These are phyloP conservation scores for Diarsia rubi DNA, from an alignment of 2,888 invertebrate genomes.

Conservation along the genomic window DNA sequence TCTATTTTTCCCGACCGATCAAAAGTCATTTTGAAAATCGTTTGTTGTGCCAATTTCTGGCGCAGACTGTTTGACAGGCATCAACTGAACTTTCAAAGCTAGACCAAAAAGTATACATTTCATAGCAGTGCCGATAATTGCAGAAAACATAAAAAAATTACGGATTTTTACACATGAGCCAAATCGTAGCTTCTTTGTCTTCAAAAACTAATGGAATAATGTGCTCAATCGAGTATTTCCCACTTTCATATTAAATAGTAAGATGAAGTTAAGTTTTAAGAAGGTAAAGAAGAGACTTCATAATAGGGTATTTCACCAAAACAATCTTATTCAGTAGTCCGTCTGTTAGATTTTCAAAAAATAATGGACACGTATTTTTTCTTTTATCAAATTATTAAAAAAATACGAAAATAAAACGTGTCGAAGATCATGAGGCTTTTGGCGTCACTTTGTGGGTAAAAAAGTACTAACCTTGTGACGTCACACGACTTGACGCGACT, in stretches of 20 bases:
- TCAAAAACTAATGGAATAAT: not conserved
- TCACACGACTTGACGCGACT: too few relatives aligned
- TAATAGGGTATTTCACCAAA: too few relatives aligned
- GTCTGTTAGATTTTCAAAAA: too few relatives aligned
- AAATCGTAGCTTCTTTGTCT: constrained; percentile 17
- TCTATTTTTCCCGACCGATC: constrained; percentile 11
- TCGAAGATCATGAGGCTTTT: too few relatives aligned
- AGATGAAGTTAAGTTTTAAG: not conserved
- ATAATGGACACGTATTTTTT: too few relatives aligned
- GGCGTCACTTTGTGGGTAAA: too few relatives aligned
- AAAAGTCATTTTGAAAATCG: constrained; percentile 32
- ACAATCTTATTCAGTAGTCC: too few relatives aligned
- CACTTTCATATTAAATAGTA: too few relatives aligned
- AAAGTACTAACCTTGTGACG: too few relatives aligned
- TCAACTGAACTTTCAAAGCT: constrained; percentile 54
- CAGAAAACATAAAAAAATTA: constrained; percentile 27
- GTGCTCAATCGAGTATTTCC: not conserved
- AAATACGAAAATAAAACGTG: too few relatives aligned
- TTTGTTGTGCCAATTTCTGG: constrained; percentile 38
- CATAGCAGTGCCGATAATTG: constrained; percentile 38
- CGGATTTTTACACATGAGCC: not conserved
- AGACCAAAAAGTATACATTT: constrained; percentile 47
- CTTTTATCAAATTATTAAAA: too few relatives aligned
- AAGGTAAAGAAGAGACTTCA: too few relatives aligned
- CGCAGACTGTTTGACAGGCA: constrained; percentile 51